A percentile compares a stretch with the other conserved stretches of the same genome.
These are phyloP conservation scores for Agrochola lychnidis DNA, from an alignment of 2,888 invertebrate genomes.

Conservation along the genomic window DNA sequence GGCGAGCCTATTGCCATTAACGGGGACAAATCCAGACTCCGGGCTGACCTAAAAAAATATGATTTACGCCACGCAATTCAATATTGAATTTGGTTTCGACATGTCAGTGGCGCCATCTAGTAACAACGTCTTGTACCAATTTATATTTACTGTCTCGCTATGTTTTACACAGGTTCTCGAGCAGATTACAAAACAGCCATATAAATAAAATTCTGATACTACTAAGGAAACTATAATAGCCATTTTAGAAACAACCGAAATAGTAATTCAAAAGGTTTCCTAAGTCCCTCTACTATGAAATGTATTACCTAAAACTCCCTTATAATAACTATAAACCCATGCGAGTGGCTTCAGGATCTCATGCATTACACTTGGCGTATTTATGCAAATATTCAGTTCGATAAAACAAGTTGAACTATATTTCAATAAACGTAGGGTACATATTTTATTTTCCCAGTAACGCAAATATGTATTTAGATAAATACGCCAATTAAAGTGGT, in stretches of 20 bases:
- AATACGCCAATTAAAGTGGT: neutral
- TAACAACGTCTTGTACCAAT: neutral
- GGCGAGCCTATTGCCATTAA: neutral
- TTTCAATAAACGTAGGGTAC: neutral
- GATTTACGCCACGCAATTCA: too few relatives aligned
- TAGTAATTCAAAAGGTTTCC: neutral
- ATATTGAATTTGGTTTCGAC: neutral
- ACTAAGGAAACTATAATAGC: too few relatives aligned
- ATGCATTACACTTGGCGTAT: neutral
- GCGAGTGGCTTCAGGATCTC: neutral
- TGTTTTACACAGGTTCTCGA: neutral
- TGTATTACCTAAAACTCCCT: neutral
- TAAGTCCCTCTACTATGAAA: neutral
- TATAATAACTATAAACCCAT: neutral
- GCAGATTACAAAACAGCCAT: neutral
- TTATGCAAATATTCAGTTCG: neutral
- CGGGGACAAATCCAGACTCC: neutral
- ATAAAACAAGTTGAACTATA: neutral
- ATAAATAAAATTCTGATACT: neutral
- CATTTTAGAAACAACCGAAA: neutral
- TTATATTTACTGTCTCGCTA: neutral
- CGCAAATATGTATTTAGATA: neutral
- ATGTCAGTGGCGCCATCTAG: conserved; percentile 43
- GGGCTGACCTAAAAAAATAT: neutral
- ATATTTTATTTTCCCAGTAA: neutral